Evolutionary conservation across 2,797 vertebrate species (phyloP).

Genomic region (Acanthurus tractus): DNA sequence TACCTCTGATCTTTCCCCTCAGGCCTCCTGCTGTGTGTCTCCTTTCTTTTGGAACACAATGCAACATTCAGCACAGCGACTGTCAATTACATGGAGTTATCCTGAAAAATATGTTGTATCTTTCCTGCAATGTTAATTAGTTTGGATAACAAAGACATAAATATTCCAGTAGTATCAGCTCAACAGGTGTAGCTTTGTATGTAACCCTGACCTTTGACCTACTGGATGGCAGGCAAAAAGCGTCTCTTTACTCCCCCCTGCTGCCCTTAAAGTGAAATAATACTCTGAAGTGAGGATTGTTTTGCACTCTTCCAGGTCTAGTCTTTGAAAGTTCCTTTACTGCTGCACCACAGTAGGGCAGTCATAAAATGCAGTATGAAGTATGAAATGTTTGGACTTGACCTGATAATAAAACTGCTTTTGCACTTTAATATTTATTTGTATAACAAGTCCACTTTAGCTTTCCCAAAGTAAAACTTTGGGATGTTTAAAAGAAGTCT

Average conservation of each 20-base stretch:
- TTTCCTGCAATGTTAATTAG: no score
- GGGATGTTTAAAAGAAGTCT: slow-evolving; percentile 17
- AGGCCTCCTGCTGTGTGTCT: slow-evolving; percentile 3
- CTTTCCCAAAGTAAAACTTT: slow-evolving; percentile 30
- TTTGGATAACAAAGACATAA: neutral
- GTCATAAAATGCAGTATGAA: slow-evolving; percentile 68
- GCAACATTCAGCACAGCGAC: neutral
- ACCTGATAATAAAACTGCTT: slow-evolving; percentile 65
- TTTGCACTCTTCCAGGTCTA: slow-evolving; percentile 53
- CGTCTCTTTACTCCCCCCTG: neutral
- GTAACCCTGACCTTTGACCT: slow-evolving; percentile 46
- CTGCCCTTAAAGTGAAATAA: slow-evolving; percentile 47
- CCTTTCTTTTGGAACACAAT: slow-evolving; percentile 10
- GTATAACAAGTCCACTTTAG: slow-evolving; percentile 38
- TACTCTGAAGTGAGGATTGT: slow-evolving; percentile 59
- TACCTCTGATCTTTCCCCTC: slow-evolving; percentile 31
- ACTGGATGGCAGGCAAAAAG: slow-evolving; percentile 14
- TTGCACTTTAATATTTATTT: slow-evolving; percentile 65
- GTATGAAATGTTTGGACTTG: slow-evolving; percentile 75
- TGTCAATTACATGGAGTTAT: neutral
- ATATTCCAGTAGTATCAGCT: slow-evolving; percentile 10
- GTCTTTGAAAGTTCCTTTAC: slow-evolving; percentile 43
- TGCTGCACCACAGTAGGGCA: slow-evolving; percentile 54
- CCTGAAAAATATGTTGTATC: neutral
- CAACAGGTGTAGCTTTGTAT: slow-evolving; percentile 39